A percentile compares a stretch with the other conserved stretches of the same genome.
These are phyloP conservation scores for Radopholus similis DNA, from an alignment of 1,140 invertebrate genomes.

Conservation along the genomic window DNA sequence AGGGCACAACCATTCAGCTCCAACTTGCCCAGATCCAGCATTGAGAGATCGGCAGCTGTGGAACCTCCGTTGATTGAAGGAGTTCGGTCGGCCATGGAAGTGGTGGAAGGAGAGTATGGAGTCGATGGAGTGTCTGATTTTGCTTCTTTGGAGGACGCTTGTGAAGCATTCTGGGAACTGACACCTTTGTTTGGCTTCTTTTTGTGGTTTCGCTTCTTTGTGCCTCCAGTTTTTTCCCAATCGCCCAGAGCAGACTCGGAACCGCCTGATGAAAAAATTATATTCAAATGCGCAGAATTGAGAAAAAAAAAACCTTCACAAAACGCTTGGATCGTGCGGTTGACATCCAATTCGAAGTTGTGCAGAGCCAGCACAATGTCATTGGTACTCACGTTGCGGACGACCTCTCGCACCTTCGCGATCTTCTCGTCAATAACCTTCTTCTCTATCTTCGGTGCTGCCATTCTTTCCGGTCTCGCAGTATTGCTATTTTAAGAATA, in stretches of 20 bases:
- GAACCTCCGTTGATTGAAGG: no score
- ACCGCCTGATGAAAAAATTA: conserved; percentile 23
- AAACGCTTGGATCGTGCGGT: conserved; percentile 52
- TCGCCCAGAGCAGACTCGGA: conserved; percentile 42
- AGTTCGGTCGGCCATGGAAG: no score
- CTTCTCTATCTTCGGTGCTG: conserved; percentile 47
- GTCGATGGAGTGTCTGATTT: no score
- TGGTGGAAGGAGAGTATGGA: no score
- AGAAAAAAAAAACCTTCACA: conserved; percentile 26
- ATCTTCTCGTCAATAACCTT: conserved; percentile 52
- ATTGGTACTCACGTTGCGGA: conserved; percentile 47
- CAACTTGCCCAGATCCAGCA: neutral
- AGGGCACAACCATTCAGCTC: neutral
- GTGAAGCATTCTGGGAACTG: no score
- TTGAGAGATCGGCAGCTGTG: no score
- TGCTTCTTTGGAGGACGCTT: no score
- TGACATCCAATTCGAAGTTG: conserved; percentile 57
- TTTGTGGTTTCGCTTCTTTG: conserved; percentile 42
- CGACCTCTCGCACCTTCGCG: conserved; percentile 52
- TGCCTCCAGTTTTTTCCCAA: conserved; percentile 40
- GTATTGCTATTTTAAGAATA: no score
- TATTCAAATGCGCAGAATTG: neutral
- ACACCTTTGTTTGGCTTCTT: conserved; percentile 37
- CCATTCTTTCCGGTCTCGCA: no score
- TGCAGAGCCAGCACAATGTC: conserved; percentile 58